These are phyloP conservation scores for Calcarius ornatus DNA, from an alignment of 2,113 vertebrate species.

Conservation along the genomic window DNA sequence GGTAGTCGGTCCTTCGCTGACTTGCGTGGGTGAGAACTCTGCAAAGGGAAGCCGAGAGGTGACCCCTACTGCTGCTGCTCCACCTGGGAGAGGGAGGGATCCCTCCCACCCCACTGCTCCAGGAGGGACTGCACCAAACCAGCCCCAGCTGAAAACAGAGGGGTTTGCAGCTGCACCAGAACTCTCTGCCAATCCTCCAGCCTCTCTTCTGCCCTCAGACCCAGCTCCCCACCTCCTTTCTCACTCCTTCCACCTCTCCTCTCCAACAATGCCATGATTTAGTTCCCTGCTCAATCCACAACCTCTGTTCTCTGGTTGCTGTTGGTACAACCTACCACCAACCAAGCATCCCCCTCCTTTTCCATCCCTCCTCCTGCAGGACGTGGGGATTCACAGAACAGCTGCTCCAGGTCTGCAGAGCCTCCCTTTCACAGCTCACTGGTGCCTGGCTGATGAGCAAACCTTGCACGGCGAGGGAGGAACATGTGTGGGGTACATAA, in stretches of 20 bases:
- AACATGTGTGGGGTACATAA: not conserved
- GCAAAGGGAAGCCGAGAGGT: not conserved
- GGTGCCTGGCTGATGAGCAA: not conserved
- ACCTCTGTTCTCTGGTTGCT: not conserved
- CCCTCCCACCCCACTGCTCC: not conserved
- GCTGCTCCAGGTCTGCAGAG: not conserved
- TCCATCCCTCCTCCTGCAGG: not conserved
- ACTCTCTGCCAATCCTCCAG: not conserved
- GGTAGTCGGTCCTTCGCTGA: slow-evolving; percentile 58
- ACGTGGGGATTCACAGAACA: fast-evolving
- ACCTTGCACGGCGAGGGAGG: not conserved
- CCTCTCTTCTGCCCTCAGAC: not conserved
- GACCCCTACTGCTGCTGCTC: not conserved
- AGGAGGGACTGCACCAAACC: not conserved
- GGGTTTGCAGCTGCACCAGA: not conserved
- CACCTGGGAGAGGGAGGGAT: not conserved
- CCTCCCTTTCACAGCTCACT: fast-evolving
- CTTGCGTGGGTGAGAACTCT: slow-evolving; percentile 72
- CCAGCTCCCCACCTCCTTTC: not conserved
- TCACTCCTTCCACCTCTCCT: not conserved
- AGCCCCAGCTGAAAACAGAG: fast-evolving
- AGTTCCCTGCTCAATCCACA: not conserved
- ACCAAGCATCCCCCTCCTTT: not conserved
- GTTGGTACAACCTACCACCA: not conserved
- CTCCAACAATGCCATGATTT: not conserved